phyloP scores from a whole-genome alignment of 1,140 invertebrate genomes.

The Asobara japonica region DNA sequence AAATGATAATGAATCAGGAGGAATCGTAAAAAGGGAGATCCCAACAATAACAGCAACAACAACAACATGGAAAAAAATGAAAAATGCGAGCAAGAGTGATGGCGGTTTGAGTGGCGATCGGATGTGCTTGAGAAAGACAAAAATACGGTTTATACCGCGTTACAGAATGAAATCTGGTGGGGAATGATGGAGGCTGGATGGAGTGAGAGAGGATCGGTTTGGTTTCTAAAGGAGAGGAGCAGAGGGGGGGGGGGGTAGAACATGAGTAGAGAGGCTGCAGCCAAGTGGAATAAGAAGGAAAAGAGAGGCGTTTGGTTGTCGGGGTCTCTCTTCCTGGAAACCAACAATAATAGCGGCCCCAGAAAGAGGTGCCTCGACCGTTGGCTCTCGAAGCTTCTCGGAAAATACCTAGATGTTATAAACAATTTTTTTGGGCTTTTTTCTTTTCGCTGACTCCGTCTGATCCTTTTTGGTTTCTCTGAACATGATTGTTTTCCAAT shows the following conservation, averaged over 20 bases:
- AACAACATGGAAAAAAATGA: neutral
- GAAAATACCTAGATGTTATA: slow-evolving; percentile 43
- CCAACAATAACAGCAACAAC: neutral
- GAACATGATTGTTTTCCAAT: too few relatives aligned
- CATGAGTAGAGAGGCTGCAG: slow-evolving; percentile 20
- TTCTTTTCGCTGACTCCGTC: neutral
- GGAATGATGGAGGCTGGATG: slow-evolving; percentile 14
- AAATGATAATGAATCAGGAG: neutral
- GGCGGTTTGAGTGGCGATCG: slow-evolving; percentile 14
- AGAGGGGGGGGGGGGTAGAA: neutral
- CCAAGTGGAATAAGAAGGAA: slow-evolving; percentile 36
- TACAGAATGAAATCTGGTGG: neutral
- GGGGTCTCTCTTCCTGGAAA: slow-evolving; percentile 62
- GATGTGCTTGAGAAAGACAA: neutral
- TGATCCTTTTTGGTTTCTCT: neutral
- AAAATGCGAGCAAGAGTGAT: neutral
- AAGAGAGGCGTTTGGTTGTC: slow-evolving; percentile 54
- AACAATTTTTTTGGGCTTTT: slow-evolving; percentile 20
- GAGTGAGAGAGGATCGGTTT: neutral
- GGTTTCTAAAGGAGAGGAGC: slow-evolving; percentile 20
- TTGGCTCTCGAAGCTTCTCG: slow-evolving; percentile 47
- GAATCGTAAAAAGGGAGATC: neutral
- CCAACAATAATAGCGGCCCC: slow-evolving; percentile 58
- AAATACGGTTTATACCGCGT: neutral
- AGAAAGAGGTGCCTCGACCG: slow-evolving; percentile 51